These are phyloP conservation scores for Dolichopus griseipennis DNA, from an alignment of 2,888 invertebrate genomes.

Conservation along the genomic window DNA sequence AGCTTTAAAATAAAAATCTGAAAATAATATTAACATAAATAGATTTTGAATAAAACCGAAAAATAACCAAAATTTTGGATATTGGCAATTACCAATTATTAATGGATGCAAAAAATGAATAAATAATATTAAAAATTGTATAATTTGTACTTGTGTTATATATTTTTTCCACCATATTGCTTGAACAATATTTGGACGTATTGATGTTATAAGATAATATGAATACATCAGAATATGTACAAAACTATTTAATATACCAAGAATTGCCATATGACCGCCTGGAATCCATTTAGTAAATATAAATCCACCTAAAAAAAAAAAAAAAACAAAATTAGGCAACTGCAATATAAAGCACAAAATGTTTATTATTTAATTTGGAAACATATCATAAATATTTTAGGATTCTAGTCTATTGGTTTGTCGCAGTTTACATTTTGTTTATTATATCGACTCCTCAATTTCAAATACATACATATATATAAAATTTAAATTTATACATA, in stretches of 20 bases:
- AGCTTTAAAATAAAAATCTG: constrained; percentile 50
- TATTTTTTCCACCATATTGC: constrained; percentile 75
- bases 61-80: constrained; percentile 48
- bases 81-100: constrained; percentile 50
- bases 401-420: no score
- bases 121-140: constrained; percentile 53
- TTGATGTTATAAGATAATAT: constrained; percentile 67
- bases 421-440: no score
- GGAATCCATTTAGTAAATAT: constrained; percentile 48
- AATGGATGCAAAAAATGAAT: constrained; percentile 46
- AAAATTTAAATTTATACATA: no score
- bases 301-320: constrained; percentile 45
- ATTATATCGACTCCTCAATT: no score
- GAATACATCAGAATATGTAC: constrained; percentile 76
- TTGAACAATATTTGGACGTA: constrained; percentile 58
- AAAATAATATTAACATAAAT: constrained; percentile 57
- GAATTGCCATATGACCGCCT: constrained; percentile 56
- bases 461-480: no score
- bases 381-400: no score
- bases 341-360: no score
- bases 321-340: no score
- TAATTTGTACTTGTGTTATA: constrained; percentile 71
- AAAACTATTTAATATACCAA: constrained; percentile 61
- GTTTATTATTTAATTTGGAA: no score
- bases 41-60: constrained; percentile 55